These are phyloP conservation scores for Melinaea menophilus DNA, from an alignment of 2,888 invertebrate genomes.

Conservation along the genomic window DNA sequence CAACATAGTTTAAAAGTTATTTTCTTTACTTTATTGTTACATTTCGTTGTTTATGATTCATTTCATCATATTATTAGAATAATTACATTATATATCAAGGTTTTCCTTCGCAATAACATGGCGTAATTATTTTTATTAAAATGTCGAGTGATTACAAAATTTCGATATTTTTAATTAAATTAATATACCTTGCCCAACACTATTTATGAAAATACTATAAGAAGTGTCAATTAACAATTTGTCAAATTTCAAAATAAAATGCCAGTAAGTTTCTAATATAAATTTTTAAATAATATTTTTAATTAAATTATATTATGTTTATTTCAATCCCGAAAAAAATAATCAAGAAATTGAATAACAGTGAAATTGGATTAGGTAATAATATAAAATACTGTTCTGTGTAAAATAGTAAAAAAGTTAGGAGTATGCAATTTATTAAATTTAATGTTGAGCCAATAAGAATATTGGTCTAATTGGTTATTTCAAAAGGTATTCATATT, in stretches of 20 bases:
- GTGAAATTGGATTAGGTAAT: no score
- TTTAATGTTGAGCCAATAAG: no score
- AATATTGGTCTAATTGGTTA: no score
- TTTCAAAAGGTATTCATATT: no score
- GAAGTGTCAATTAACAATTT: constrained; percentile 34
- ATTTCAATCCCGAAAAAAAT: no score
- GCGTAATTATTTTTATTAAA: constrained; percentile 21
- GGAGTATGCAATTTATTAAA: no score
- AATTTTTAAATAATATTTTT: neutral
- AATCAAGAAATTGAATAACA: no score
- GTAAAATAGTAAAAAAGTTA: no score
- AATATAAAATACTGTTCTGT: no score
- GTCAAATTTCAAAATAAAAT: neutral
- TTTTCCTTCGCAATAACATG: constrained; percentile 44
- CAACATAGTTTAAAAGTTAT: constrained; percentile 2
- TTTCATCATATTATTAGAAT: constrained; percentile 24
- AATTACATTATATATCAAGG: neutral
- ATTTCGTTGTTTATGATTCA: constrained; percentile 23
- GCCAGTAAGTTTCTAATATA: constrained; percentile 9
- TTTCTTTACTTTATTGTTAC: constrained; percentile 11
- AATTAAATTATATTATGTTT: no score
- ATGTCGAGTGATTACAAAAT: constrained; percentile 17
- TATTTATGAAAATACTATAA: constrained; percentile 29
- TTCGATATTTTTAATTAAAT: constrained; percentile 27
- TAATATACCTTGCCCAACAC: constrained; percentile 38